Percentiles rank a stretch among this genome's conserved stretches.
phyloP scores from a whole-genome alignment of 2,113 vertebrate species.

The Crotophaga sulcirostris region DNA sequence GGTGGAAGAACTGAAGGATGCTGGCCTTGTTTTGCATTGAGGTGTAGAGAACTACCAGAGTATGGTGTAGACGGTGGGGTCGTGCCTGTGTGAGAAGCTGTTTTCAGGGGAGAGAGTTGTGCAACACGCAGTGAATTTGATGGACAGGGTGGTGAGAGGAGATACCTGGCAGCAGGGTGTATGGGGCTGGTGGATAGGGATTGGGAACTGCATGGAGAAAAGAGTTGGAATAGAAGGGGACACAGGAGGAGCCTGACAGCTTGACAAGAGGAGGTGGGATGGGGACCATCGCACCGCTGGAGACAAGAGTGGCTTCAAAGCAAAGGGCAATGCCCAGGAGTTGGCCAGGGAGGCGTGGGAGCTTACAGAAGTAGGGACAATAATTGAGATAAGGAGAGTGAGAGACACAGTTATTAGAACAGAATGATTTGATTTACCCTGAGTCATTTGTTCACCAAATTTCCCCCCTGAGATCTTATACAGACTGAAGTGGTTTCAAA shows the following conservation, averaged over 20 bases:
- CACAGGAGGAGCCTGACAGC: neutral
- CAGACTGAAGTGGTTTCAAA: constrained; percentile 52
- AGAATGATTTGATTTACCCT: constrained; percentile 32
- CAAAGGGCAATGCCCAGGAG: neutral
- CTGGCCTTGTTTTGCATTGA: neutral
- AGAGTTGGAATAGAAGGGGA: neutral
- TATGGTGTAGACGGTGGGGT: neutral
- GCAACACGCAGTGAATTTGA: neutral
- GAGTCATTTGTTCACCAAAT: constrained; percentile 42
- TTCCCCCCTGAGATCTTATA: constrained; percentile 28
- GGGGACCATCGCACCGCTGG: neutral
- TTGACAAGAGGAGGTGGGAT: neutral
- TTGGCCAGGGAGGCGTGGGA: rapidly evolving
- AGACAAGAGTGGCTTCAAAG: neutral
- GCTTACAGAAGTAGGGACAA: neutral
- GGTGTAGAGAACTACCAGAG: neutral
- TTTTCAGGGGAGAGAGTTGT: neutral
- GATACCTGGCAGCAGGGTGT: neutral
- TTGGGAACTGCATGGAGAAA: neutral
- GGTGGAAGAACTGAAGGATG: neutral
- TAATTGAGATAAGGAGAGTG: constrained; percentile 15
- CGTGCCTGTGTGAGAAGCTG: neutral
- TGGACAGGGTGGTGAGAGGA: neutral
- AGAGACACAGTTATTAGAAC: constrained; percentile 24
- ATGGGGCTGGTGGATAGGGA: neutral